Evolutionary conservation across 92 coral and sea anemone species (phyloP).

Genomic region (Epizoanthus rinbou): DNA sequence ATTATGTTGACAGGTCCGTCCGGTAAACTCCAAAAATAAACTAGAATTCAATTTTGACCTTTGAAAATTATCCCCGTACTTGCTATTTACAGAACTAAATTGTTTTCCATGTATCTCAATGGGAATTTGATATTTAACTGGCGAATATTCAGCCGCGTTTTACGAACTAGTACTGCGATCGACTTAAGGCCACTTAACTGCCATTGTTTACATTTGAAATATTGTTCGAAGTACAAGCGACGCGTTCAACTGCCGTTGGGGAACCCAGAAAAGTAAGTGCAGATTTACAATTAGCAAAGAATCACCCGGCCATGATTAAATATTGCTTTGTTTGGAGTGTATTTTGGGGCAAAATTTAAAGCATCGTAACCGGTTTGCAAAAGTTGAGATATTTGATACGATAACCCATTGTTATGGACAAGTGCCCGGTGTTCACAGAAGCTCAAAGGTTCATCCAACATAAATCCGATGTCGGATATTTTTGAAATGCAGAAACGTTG

Average conservation of each 20-base stretch:
- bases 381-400: constrained; percentile 13
- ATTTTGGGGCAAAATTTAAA: constrained; percentile 18
- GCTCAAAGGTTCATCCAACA: constrained; percentile 23
- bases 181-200: no score
- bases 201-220: constrained; percentile 21
- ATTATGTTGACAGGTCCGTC: constrained; percentile 20
- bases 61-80: constrained; percentile 22
- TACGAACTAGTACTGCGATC: constrained; percentile 23
- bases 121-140: constrained; percentile 22
- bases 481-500: constrained; percentile 10
- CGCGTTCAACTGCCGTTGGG: constrained; percentile 12
- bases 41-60: constrained; percentile 22
- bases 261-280: constrained; percentile 29
- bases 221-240: constrained; percentile 14
- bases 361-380: constrained; percentile 21
- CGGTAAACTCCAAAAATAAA: constrained; percentile 11
- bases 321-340: constrained; percentile 32
- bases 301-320: constrained; percentile 31
- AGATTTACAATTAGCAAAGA: constrained; percentile 22
- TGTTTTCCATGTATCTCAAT: constrained; percentile 24
- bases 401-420: constrained; percentile 19
- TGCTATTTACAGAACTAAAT: constrained; percentile 19
- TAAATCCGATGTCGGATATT: constrained; percentile 23
- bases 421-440: constrained; percentile 19
- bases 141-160: constrained; percentile 22